Conservation (phyloP, 2,797 vertebrate species). For the Manis pentadactyla region DNA sequence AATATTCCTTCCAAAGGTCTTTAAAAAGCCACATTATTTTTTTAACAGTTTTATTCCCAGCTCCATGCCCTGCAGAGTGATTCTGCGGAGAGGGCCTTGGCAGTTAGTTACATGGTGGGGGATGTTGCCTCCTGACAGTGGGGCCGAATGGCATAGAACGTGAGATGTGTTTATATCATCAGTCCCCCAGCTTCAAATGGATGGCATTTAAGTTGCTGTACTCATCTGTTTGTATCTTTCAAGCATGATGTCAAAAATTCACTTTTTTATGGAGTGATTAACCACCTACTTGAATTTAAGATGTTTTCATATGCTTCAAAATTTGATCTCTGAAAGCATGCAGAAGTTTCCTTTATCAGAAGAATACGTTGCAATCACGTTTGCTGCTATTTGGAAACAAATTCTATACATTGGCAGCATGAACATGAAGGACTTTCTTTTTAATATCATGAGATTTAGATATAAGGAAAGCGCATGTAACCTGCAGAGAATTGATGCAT, state of each 20-base stretch:
- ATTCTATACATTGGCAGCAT: constrained; percentile 11
- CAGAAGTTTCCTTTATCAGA: constrained; percentile 55
- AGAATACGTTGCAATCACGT: constrained; percentile 55
- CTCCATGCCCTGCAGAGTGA: not conserved
- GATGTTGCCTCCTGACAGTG: not conserved
- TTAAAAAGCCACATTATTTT: not conserved
- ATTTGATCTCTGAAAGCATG: constrained; percentile 59
- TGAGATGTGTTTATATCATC: not conserved
- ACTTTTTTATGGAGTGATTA: constrained; percentile 53
- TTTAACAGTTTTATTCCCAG: constrained; percentile 2
- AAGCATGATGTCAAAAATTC: constrained; percentile 48
- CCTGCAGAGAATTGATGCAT: constrained; percentile 47
- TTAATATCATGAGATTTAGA: constrained; percentile 32
- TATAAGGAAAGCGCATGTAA: constrained; percentile 57
- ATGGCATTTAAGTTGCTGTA: not conserved
- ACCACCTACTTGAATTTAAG: constrained; percentile 66
- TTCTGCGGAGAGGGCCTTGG: not conserved
- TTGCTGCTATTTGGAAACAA: constrained; percentile 55
- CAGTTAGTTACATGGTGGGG: too few relatives aligned
- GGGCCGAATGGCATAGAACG: fast-evolving
- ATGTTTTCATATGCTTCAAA: constrained; percentile 49
- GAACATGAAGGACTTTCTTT: constrained; percentile 50
- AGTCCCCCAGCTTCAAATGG: not conserved
- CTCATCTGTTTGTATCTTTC: constrained; percentile 17
- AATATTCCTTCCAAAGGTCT: not conserved